Conservation (phyloP, 2,888 invertebrate genomes). For the Blera fallax region DNA sequence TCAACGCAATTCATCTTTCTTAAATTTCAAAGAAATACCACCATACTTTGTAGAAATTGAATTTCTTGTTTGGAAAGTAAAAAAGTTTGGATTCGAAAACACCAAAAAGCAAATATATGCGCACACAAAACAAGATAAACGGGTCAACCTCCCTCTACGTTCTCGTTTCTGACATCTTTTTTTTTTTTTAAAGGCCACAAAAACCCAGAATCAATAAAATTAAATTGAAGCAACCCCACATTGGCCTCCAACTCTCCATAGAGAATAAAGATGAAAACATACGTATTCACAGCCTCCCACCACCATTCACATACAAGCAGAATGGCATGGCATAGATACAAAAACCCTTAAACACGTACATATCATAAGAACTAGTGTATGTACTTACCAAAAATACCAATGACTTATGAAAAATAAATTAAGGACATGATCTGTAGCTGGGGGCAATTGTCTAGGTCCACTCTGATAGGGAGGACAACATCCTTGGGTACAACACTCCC, state of each 20-base stretch:
- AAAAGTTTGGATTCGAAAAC: conserved; percentile 32
- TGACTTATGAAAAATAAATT: conserved; percentile 87
- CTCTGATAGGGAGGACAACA: conserved; percentile 84
- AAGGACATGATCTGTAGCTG: conserved; percentile 84
- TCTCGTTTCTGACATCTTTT: background rate
- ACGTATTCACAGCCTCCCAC: background rate
- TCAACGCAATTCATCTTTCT: background rate
- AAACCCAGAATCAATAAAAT: conserved; percentile 60
- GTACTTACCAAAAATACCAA: conserved; percentile 86
- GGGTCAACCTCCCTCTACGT: conserved; percentile 1
- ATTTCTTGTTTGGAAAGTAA: background rate
- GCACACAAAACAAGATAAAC: conserved; percentile 29
- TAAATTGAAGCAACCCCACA: conserved; percentile 63
- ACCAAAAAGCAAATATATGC: background rate
- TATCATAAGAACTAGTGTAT: background rate
- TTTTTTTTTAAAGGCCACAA: conserved; percentile 22
- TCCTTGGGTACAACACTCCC: conserved; percentile 88
- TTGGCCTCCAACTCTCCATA: background rate
- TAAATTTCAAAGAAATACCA: conserved; percentile 20
- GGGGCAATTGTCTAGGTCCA: conserved; percentile 82
- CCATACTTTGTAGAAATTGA: background rate
- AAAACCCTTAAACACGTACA: conserved; percentile 43
- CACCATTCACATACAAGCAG: background rate
- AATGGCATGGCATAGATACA: background rate
- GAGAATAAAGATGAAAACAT: conserved; percentile 40